Percentiles rank a stretch among this genome's conserved stretches.
phyloP scores from a whole-genome alignment of 2,113 vertebrate species.

The Alexandromys fortis region DNA sequence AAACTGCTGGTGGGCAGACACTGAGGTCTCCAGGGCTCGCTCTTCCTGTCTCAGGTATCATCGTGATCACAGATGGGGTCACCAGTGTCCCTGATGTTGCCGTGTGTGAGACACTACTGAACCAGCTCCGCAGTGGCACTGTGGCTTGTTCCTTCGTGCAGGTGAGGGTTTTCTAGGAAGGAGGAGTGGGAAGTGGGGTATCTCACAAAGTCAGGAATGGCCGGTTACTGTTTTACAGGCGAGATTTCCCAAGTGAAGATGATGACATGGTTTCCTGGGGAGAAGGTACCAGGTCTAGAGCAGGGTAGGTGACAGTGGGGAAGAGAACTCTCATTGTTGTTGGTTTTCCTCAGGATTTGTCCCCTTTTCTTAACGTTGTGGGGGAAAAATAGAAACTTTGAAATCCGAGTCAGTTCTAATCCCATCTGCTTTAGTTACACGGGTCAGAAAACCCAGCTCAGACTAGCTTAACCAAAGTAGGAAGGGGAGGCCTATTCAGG shows the following conservation, averaged over 20 bases:
- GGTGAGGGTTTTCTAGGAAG: constrained; percentile 82
- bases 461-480: not conserved
- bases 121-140: constrained; percentile 96
- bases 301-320: not conserved
- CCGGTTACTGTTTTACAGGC: not conserved
- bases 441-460: constrained; percentile 38
- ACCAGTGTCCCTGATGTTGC: constrained; percentile 98
- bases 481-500: not conserved
- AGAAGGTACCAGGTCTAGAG: constrained; percentile 1
- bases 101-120: constrained; percentile 96
- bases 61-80: constrained; percentile 98
- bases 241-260: not conserved
- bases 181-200: not conserved
- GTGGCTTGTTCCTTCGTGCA: constrained; percentile 98
- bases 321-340: constrained; percentile 22
- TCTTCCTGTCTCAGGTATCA: constrained; percentile 89
- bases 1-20: not conserved
- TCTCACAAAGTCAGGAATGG: not conserved
- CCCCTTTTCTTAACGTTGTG: not conserved
- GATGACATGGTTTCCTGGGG: not conserved
- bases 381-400: constrained; percentile 7
- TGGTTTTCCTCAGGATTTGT: not conserved
- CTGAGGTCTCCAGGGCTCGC: not conserved
- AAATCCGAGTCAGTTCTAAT: not conserved
- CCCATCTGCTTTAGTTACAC: not conserved